Conservation (phyloP, 2,797 vertebrate genomes). For the Gobionotothen gibberifrons region DNA sequence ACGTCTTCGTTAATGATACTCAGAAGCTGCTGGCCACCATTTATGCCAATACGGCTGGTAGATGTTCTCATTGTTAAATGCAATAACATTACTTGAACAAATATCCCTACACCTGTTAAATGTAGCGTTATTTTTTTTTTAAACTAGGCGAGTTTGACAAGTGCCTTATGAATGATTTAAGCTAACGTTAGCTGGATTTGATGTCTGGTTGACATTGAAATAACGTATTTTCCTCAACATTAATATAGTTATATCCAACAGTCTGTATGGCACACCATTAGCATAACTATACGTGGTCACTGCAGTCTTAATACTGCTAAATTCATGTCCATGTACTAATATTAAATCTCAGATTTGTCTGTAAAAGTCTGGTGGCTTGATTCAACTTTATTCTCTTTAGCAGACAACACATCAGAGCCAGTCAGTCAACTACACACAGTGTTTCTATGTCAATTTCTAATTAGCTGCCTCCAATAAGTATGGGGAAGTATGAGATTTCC, state of each 20-base stretch:
- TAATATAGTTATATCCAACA: background rate
- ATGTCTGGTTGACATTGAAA: constrained; percentile 38
- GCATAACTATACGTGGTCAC: background rate
- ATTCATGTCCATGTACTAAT: too few relatives aligned
- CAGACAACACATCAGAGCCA: background rate
- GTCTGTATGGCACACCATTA: background rate
- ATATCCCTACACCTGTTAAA: background rate
- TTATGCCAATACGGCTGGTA: background rate
- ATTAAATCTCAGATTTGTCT: background rate
- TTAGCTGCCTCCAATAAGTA: background rate
- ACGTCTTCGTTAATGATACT: constrained; percentile 10
- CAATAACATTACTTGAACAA: background rate
- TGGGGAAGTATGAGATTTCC: constrained; percentile 9
- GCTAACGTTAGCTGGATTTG: constrained; percentile 56
- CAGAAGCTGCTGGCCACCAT: background rate
- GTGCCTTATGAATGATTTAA: constrained; percentile 44
- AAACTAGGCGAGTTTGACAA: constrained; percentile 25
- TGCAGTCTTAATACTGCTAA: background rate
- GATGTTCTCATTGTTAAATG: accelerated
- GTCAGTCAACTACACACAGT: background rate
- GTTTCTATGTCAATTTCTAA: background rate
- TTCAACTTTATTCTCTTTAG: background rate
- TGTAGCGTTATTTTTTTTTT: background rate
- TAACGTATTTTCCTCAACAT: background rate
- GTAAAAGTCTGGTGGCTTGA: background rate